A percentile compares a stretch with the other conserved stretches of the same genome.
phyloP scores from a whole-genome alignment of 1,140 invertebrate genomes.

The Zaprionus vittiger region DNA sequence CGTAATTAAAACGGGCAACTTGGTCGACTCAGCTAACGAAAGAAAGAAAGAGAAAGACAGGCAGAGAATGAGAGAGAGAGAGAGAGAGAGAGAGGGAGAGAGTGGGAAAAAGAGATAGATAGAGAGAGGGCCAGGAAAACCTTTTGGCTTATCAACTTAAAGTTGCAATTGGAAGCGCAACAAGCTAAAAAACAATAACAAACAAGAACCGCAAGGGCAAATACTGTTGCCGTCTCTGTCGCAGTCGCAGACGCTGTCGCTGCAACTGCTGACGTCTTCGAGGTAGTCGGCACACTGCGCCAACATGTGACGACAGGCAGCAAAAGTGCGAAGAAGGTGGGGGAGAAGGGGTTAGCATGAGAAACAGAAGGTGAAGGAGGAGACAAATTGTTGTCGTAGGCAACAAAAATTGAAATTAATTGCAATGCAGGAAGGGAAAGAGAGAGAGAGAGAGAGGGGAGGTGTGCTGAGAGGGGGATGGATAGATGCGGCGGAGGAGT shows the following conservation, averaged over 20 bases:
- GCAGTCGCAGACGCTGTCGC: slow-evolving; percentile 7
- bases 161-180: slow-evolving; percentile 40
- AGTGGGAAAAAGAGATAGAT: not conserved
- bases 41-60: slow-evolving; percentile 23
- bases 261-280: slow-evolving; percentile 23
- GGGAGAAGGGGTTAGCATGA: not conserved
- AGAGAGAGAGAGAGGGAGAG: not conserved
- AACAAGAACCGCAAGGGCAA: slow-evolving; percentile 35
- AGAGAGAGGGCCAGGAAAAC: not conserved
- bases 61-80: not conserved
- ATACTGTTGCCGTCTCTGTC: not conserved
- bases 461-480: not conserved
- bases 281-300: slow-evolving; percentile 38
- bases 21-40: slow-evolving; percentile 39
- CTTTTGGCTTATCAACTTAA: slow-evolving; percentile 21
- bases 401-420: slow-evolving; percentile 68
- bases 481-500: not conserved
- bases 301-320: slow-evolving; percentile 45
- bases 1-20: slow-evolving; percentile 29
- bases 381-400: slow-evolving; percentile 66
- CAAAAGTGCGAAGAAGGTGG: not conserved
- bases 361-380: slow-evolving; percentile 13
- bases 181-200: slow-evolving; percentile 33
- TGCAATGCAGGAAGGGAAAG: slow-evolving; percentile 31
- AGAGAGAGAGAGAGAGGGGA: not conserved